Evolutionary conservation across 2,113 vertebrate genomes (phyloP).

Genomic region (Chlorocebus sabaeus): DNA sequence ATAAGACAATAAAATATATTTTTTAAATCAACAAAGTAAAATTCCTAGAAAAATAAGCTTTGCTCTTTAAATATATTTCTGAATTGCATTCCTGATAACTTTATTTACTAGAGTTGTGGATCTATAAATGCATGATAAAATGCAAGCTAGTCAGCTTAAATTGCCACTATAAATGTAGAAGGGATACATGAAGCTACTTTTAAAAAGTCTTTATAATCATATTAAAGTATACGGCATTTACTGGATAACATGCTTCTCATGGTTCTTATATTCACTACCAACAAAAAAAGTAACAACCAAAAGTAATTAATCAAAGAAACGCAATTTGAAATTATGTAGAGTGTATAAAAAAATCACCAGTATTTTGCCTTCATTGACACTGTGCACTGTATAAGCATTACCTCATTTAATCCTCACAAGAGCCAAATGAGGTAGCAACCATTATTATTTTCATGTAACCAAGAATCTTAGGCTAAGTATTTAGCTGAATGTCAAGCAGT

Average conservation of each 20-base stretch:
- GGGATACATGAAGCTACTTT: not conserved
- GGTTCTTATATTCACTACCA: not conserved
- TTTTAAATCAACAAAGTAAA: not conserved
- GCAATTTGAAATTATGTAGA: not conserved
- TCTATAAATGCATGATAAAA: not conserved
- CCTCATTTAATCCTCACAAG: not conserved
- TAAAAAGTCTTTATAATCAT: not conserved
- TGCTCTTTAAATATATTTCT: not conserved
- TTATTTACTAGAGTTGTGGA: not conserved
- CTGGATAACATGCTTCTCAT: not conserved
- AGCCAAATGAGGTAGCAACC: not conserved
- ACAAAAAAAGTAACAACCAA: not conserved
- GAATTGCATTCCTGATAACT: not conserved
- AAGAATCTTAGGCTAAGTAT: not conserved
- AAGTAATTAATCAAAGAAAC: not conserved
- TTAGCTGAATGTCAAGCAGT: not conserved
- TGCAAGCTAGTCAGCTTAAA: not conserved
- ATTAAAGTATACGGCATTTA: not conserved
- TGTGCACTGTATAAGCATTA: not conserved
- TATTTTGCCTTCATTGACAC: not conserved
- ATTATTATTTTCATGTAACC: not conserved
- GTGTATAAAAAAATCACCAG: not conserved
- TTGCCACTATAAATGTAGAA: not conserved
- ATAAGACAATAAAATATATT: not conserved
- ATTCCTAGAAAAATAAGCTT: not conserved